phyloP scores from a whole-genome alignment of 2,888 invertebrate genomes.

The Cylloceria caligata region DNA sequence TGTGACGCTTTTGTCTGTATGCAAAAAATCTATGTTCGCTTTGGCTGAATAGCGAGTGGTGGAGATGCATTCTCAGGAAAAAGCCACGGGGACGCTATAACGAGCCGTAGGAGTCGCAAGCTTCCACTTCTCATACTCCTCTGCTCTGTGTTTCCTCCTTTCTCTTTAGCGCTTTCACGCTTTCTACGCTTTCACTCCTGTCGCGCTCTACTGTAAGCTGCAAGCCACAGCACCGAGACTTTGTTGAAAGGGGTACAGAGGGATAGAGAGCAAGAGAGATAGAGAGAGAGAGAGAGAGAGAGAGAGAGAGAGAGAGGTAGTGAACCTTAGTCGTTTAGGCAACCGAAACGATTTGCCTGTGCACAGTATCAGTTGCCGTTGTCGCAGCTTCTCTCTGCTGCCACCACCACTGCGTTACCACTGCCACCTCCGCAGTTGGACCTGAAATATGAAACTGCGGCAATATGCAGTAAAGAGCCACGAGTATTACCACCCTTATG shows the following conservation, averaged over 20 bases:
- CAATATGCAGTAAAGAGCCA: conserved; percentile 75
- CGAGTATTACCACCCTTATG: conserved; percentile 68
- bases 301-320: conserved; percentile 25
- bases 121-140: not conserved
- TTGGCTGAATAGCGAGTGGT: conserved; percentile 25
- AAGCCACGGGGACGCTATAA: conserved; percentile 28
- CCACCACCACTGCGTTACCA: conserved; percentile 42
- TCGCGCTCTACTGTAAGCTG: conserved; percentile 22
- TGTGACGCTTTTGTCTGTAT: conserved; percentile 5
- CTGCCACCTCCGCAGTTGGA: conserved; percentile 58
- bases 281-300: conserved; percentile 22
- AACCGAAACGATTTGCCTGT: conserved; percentile 62
- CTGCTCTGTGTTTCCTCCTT: conserved; percentile 14
- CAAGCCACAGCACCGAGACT: conserved; percentile 33
- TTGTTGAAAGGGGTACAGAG: conserved; percentile 10
- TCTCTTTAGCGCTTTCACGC: conserved; percentile 26
- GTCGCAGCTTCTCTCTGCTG: conserved; percentile 20
- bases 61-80: conserved; percentile 28
- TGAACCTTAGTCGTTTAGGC: conserved; percentile 63
- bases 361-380: conserved; percentile 31
- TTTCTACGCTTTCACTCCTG: not conserved
- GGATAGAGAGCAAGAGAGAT: conserved; percentile 5
- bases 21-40: conserved; percentile 29
- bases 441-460: conserved; percentile 75
- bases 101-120: conserved; percentile 34